These are phyloP conservation scores for Corapipo altera DNA, from an alignment of 2,113 vertebrate genomes.

Conservation along the genomic window DNA sequence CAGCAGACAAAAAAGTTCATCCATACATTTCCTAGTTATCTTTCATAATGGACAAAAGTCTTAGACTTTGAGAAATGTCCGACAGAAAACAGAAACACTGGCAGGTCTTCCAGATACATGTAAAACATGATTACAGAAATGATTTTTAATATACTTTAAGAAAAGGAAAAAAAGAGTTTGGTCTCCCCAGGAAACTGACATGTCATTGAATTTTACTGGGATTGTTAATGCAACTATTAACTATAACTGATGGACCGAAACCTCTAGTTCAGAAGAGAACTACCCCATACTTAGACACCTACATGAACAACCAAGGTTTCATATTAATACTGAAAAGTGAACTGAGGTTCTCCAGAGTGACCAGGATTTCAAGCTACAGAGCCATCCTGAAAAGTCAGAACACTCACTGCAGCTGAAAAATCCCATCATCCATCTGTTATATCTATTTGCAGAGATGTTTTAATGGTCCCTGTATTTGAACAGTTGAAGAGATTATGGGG, in stretches of 20 bases:
- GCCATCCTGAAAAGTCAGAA: not conserved
- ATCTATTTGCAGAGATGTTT: not conserved
- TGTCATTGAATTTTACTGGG: too few species aligned
- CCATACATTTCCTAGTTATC: not conserved
- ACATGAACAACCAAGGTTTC: not conserved
- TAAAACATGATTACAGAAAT: too few species aligned
- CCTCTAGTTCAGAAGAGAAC: too few species aligned
- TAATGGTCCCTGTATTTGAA: not conserved
- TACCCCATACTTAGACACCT: not conserved
- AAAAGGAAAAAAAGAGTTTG: too few species aligned
- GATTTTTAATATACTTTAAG: too few species aligned
- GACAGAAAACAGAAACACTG: not conserved
- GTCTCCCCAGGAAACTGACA: too few species aligned
- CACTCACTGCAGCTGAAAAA: not conserved
- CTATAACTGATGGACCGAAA: too few species aligned
- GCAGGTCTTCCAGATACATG: not conserved
- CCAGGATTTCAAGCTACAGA: not conserved
- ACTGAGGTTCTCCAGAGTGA: not conserved
- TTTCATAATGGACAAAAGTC: not conserved
- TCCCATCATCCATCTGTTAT: not conserved
- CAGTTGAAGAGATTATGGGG: not conserved
- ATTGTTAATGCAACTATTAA: too few species aligned
- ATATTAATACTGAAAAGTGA: not conserved
- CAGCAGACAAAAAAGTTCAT: not conserved
- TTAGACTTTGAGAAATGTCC: not conserved